Evolutionary conservation across 2,888 invertebrate genomes (phyloP).

Genomic region (Mesorhabditis spiculigera): DNA sequence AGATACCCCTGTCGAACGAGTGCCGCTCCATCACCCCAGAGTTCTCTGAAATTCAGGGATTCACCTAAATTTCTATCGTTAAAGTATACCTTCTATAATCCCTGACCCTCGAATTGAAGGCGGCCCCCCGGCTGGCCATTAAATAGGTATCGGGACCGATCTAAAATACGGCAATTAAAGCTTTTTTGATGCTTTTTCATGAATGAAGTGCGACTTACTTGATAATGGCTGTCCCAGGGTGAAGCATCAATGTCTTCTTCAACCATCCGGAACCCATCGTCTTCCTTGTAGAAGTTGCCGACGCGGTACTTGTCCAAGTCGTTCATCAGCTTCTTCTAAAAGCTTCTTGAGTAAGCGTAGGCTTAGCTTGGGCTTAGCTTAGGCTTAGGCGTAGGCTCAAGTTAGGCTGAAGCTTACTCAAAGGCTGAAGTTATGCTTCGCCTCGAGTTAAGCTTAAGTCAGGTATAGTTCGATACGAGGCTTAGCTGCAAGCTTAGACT

Average conservation of each 20-base stretch:
- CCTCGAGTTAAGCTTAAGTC: too few relatives aligned
- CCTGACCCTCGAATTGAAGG: constrained; percentile 73
- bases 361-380: too few relatives aligned
- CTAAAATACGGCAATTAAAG: constrained; percentile 66
- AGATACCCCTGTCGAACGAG: constrained; percentile 49
- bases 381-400: too few relatives aligned
- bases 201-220: constrained; percentile 16
- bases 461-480: too few relatives aligned
- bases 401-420: too few relatives aligned
- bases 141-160: constrained; percentile 94
- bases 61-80: background rate
- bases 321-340: constrained; percentile 19
- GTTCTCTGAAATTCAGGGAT: constrained; percentile 18
- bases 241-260: constrained; percentile 55
- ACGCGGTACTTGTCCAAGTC: constrained; percentile 41
- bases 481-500: too few relatives aligned
- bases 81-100: constrained; percentile 38
- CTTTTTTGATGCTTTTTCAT: background rate
- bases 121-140: constrained; percentile 84
- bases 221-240: constrained; percentile 65
- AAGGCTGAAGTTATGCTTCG: too few relatives aligned
- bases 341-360: background rate
- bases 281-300: constrained; percentile 50
- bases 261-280: constrained; percentile 33
- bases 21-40: constrained; percentile 54